Conservation (phyloP, 2,797 vertebrate genomes). For the Sciaenops ocellatus region DNA sequence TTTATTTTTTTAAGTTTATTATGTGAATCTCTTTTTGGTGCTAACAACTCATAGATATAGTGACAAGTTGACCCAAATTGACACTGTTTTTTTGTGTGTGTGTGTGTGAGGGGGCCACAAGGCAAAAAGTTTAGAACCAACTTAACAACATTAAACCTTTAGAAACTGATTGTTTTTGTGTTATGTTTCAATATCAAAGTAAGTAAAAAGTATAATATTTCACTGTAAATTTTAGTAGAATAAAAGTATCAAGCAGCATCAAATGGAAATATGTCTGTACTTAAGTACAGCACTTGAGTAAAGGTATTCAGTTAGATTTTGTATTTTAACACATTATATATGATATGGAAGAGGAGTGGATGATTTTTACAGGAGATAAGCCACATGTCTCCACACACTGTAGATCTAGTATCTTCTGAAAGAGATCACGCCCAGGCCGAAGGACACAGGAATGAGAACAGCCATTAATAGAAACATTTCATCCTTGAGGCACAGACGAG, state of each 20-base stretch:
- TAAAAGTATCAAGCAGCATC: background rate
- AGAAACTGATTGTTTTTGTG: no score
- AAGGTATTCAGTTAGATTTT: background rate
- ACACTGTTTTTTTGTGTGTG: no score
- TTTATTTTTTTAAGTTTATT: no score
- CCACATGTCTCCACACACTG: background rate
- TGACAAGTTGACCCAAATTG: background rate
- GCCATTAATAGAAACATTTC: background rate
- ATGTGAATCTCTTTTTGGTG: background rate
- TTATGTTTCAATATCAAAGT: no score
- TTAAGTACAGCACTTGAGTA: background rate
- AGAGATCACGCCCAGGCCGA: background rate
- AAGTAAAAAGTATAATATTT: no score
- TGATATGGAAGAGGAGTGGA: background rate
- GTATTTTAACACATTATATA: background rate
- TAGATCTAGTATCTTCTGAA: background rate
- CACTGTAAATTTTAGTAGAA: background rate
- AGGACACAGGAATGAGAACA: slow-evolving; percentile 3
- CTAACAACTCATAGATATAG: background rate
- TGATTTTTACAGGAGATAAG: background rate
- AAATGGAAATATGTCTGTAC: background rate
- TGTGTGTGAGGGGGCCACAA: background rate
- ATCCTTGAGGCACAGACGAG: background rate
- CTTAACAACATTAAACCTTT: no score
- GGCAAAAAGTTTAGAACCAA: background rate